Evolutionary conservation across 1,140 invertebrate species (phyloP), one percentile per base, ranked within the genome.

Genomic region (Pinna nobilis): DNA sequence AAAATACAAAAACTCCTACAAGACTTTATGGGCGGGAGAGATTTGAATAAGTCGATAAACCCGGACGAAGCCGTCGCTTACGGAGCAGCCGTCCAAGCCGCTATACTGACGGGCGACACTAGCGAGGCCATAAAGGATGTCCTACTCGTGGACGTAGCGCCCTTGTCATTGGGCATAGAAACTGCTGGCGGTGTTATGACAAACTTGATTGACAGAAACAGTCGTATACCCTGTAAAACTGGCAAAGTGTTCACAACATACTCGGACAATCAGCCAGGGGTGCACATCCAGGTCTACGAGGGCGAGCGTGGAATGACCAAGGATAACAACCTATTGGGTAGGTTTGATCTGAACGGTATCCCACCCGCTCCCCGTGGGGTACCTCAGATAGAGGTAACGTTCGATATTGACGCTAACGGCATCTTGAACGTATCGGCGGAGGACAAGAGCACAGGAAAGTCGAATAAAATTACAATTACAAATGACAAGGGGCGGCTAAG

Each of bases 41-140:
- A 98, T 89, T 91, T 99, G 64, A 99, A 98, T 92, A 98, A 98
- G 84, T 85, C 84, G n/a, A 88, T 89, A 55, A 89, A 89, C 61
- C 97, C 97, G 33, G 97, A 98, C 90, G 97, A 98, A 92, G 93
- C 93, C 18, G 94, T 94, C 0, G 94, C 94, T 2, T 97, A 97
- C 77, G 97, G 97, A 86, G 97, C 97, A 86, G 98, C 97, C 77
- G 98, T 98, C 84, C 96, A 98, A 90, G 96, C 98, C 11, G 97
- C 96, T 30, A 95, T 98, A 83, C 69, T 90, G 51, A 75, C 75
- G 25, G 88, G 89, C 7, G 82, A 81, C 49, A 70, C 63, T 37
- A 76, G 74, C 41, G 76, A 81, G 13, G 78, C 74, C 13, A 80
- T 88, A 25, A 79, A 83, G 67, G 87, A 88, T 70, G 74, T 88